These are phyloP conservation scores for Salvelinus fontinalis DNA, from an alignment of 2,113 vertebrate species.

Conservation along the genomic window DNA sequence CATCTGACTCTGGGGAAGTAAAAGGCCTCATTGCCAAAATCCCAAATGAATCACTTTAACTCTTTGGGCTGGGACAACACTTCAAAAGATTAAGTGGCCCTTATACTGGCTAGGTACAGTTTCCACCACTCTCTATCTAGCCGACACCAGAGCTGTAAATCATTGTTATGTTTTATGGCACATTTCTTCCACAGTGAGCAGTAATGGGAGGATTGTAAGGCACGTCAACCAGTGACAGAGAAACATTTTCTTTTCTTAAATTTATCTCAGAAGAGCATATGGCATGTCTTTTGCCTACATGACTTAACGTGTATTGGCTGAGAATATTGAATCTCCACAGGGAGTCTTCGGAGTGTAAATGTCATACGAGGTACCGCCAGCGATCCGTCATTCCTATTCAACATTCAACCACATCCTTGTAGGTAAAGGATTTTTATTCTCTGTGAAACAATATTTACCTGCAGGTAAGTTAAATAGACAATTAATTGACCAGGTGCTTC, in stretches of 20 bases:
- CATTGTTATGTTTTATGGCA: conserved; percentile 30
- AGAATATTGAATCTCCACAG: conserved; percentile 33
- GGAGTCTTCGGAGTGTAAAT: conserved; percentile 60
- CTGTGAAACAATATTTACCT: not conserved
- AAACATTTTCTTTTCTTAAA: conserved; percentile 42
- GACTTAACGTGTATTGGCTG: conserved; percentile 43
- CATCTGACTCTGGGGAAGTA: too few species aligned
- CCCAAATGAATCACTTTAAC: not conserved
- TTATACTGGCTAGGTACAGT: conserved; percentile 19
- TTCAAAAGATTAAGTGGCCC: conserved; percentile 35
- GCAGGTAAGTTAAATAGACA: not conserved
- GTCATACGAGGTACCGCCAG: conserved; percentile 49
- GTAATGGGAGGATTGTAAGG: conserved; percentile 47
- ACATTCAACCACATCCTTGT: not conserved
- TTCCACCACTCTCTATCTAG: conserved; percentile 25
- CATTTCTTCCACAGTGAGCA: conserved; percentile 20
- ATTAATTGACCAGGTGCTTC: not conserved
- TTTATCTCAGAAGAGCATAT: conserved; percentile 38
- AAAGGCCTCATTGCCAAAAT: too few species aligned
- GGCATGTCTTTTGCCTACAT: conserved; percentile 28
- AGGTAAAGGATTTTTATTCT: not conserved
- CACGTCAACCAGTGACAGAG: conserved; percentile 37
- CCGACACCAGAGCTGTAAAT: conserved; percentile 25
- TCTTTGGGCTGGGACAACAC: not conserved
- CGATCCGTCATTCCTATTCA: conserved; percentile 44